Base-by-base conservation (phyloP, 2,797 vertebrate species). In the Muscicapa comitata region DNA sequence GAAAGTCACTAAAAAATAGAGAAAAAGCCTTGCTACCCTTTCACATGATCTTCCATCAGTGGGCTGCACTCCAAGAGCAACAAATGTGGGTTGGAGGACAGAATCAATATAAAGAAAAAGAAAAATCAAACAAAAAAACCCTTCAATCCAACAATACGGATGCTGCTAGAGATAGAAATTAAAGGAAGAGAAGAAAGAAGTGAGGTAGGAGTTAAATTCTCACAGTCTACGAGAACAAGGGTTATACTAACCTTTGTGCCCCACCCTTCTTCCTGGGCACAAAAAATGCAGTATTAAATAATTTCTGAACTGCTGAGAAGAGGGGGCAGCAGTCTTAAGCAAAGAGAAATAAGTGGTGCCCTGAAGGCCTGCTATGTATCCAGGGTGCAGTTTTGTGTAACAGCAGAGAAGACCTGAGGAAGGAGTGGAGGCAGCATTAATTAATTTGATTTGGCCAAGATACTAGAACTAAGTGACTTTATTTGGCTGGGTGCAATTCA, bases 371-470 rank as follows among this genome's bases (percentile, higher is more conserved):
- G 54, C 24, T 76, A 66, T 5, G 17, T 82, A 72, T 40, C 68
- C 65, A 90, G 57, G 45, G 74, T 77, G 23, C 45, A 77, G 35
- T 70, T 87, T 74, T 1, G 0, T 50, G 18, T 45, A 88, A 93
- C 45, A 91, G 79, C 72, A 95, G 28, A 92, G 48, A 84, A 86
- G 81, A 94, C 45, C 53, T 45, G 25, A 82, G 61, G 61, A 93
- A 90, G 75, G 57, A 95, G 48, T 71, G 59, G 59, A 84, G 33
- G 70, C 82, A 88, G 62, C 55, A 79, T 92, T 88, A 93, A 94
- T 84, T 88, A 59, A 92, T 87, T 75, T 70, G 83, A 86, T 92
- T 93, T 94, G 84, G 71, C 80, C 48, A 66, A 84, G 74, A 62
- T 42, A 78, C 40, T 75, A 73, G 62, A 90, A 83, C 55, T 84